phyloP scores from a whole-genome alignment of 1,140 invertebrate genomes.

The Muscidifurax raptorellus region DNA sequence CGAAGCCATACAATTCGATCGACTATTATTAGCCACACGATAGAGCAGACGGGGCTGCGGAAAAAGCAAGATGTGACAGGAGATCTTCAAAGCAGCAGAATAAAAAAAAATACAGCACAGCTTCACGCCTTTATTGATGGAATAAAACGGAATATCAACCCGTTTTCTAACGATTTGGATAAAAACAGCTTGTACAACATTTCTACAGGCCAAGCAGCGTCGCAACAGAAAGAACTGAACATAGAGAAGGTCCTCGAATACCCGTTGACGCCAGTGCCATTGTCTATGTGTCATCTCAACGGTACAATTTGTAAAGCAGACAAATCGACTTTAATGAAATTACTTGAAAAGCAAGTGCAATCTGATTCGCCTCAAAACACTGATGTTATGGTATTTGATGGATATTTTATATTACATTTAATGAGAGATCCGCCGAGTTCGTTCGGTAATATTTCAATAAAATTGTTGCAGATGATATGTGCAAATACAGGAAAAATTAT shows the following conservation, averaged over 20 bases:
- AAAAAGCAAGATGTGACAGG: conserved; percentile 45
- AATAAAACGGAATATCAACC: not conserved
- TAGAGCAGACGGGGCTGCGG: conserved; percentile 32
- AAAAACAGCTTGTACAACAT: not conserved
- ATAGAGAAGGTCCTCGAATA: conserved; percentile 55
- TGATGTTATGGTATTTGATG: conserved; percentile 9
- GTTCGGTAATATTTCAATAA: too few species aligned
- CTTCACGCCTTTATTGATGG: too few species aligned
- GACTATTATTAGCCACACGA: conserved; percentile 12
- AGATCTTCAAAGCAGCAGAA: conserved; percentile 39
- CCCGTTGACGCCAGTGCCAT: conserved; percentile 54
- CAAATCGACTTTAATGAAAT: not conserved
- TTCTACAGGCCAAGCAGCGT: not conserved
- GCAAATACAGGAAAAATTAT: not conserved
- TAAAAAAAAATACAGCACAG: not conserved
- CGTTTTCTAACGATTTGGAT: not conserved
- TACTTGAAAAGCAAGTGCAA: conserved; percentile 4
- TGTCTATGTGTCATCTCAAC: conserved; percentile 46
- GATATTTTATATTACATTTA: conserved; percentile 7
- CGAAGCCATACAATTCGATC: conserved; percentile 14
- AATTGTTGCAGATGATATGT: too few species aligned
- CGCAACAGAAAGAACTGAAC: conserved; percentile 38
- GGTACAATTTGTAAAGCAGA: not conserved
- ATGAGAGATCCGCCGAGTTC: too few species aligned
- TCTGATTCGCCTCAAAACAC: not conserved